phyloP scores from a whole-genome alignment of 2,888 invertebrate genomes.

The Anthophora plumipes region DNA sequence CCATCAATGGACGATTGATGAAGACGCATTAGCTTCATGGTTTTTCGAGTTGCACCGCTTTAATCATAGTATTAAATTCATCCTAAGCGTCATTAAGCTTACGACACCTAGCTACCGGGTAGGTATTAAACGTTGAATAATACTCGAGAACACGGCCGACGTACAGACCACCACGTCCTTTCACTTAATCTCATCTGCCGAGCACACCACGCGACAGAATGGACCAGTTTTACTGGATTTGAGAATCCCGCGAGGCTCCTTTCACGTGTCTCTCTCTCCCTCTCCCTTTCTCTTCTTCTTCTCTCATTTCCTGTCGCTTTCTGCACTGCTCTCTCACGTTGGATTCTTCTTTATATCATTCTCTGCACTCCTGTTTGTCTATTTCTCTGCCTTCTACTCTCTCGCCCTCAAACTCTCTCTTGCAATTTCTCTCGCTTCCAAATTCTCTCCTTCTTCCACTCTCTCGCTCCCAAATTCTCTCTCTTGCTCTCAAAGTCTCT shows the following conservation, averaged over 20 bases:
- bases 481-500: too few relatives aligned
- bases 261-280: background rate
- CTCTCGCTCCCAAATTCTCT: too few relatives aligned
- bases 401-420: too few relatives aligned
- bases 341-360: too few relatives aligned
- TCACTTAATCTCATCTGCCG: conserved; percentile 66
- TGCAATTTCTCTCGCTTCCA: too few relatives aligned
- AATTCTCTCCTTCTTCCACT: too few relatives aligned
- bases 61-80: conserved; percentile 1
- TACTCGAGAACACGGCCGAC: conserved; percentile 27
- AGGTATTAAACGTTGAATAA: conserved; percentile 29
- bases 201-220: conserved; percentile 31
- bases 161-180: conserved; percentile 64
- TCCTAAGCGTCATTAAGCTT: conserved; percentile 10
- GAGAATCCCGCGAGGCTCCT: conserved; percentile 27
- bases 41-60: background rate
- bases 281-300: conserved; percentile 38
- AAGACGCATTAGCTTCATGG: background rate
- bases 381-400: too few relatives aligned
- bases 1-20: conserved; percentile 9
- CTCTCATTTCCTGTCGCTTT: conserved; percentile 23
- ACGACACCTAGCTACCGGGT: conserved; percentile 7
- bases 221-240: conserved; percentile 57
- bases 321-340: background rate
- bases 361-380: too few relatives aligned